Evolutionary conservation across 2,113 vertebrate genomes (phyloP).

Genomic region (Rhea americana): DNA sequence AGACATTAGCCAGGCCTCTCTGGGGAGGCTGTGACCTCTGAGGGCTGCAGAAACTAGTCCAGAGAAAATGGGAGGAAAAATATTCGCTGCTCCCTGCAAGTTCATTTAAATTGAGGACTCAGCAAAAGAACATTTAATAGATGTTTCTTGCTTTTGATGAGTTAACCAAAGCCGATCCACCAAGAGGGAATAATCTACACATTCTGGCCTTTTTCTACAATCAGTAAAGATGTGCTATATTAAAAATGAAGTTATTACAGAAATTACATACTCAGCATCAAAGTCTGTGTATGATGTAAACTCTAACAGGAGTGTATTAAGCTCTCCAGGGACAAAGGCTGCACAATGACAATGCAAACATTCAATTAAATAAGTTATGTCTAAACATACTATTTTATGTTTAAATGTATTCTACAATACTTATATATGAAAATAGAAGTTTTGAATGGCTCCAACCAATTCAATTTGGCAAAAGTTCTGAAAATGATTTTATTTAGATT

Average conservation of each 20-base stretch:
- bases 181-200: neutral
- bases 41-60: neutral
- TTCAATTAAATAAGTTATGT: neutral
- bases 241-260: neutral
- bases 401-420: neutral
- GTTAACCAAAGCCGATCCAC: slow-evolving; percentile 26
- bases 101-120: slow-evolving; percentile 22
- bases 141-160: slow-evolving; percentile 16
- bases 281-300: neutral
- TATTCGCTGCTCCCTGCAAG: slow-evolving; percentile 45
- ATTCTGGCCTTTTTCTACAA: neutral
- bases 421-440: neutral
- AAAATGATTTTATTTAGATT: slow-evolving; percentile 12
- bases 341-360: neutral
- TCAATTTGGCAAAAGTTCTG: neutral
- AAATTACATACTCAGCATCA: neutral
- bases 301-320: neutral
- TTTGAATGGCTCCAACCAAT: neutral
- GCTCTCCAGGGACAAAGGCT: neutral
- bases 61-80: neutral
- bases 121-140: slow-evolving; percentile 8
- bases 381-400: neutral
- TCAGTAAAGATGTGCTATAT: neutral
- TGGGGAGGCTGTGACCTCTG: neutral
- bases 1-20: neutral